Evolutionary conservation across 2,888 invertebrate genomes (phyloP).

Genomic region (Lomographa bimaculata): DNA sequence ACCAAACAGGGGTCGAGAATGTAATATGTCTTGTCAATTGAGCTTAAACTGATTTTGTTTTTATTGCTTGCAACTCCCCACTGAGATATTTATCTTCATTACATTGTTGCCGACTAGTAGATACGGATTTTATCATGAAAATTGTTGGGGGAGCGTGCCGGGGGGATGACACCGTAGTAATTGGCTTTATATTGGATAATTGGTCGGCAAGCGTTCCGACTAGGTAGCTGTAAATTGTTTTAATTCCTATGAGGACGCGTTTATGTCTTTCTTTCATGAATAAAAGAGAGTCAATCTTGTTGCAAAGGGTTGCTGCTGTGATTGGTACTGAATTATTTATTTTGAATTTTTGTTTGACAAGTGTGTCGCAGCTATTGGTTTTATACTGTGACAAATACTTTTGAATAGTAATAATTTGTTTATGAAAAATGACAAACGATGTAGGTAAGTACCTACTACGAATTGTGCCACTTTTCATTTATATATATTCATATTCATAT

Average conservation of each 20-base stretch:
- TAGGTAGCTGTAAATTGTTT: slow-evolving; percentile 55
- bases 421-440: too few relatives aligned
- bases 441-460: too few relatives aligned
- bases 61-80: slow-evolving; percentile 70
- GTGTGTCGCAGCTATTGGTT: slow-evolving; percentile 2
- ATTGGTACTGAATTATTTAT: slow-evolving; percentile 11
- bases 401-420: too few relatives aligned
- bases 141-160: slow-evolving; percentile 61
- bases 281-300: slow-evolving; percentile 35
- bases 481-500: too few relatives aligned
- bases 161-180: slow-evolving; percentile 66
- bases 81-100: slow-evolving; percentile 80
- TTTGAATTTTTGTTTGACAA: slow-evolving; percentile 12
- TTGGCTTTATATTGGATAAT: slow-evolving; percentile 75
- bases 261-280: slow-evolving; percentile 41
- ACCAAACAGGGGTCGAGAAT: slow-evolving; percentile 42
- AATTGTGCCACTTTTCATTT: too few relatives aligned
- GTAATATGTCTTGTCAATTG: slow-evolving; percentile 75
- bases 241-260: slow-evolving; percentile 48
- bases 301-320: slow-evolving; percentile 20
- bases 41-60: slow-evolving; percentile 34
- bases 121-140: slow-evolving; percentile 75
- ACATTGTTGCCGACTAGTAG: slow-evolving; percentile 64
- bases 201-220: slow-evolving; percentile 61
- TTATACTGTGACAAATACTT: too few relatives aligned